phyloP scores from a whole-genome alignment of 2,888 invertebrate species.

The Leucophenga maculata region DNA sequence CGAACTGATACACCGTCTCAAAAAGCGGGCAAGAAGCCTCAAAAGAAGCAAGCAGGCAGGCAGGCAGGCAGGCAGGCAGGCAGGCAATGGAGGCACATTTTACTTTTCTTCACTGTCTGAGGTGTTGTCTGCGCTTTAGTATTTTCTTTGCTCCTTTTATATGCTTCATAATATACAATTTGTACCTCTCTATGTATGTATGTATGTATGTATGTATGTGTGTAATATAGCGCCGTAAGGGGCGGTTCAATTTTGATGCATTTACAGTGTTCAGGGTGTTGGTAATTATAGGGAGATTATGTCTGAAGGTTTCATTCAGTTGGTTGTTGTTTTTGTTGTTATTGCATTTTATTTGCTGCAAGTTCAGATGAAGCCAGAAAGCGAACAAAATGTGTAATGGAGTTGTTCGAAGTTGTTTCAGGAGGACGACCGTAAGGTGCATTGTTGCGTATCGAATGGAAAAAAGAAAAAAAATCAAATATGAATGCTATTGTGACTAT shows the following conservation, averaged over 20 bases:
- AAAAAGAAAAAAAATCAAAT: no score
- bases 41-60: no score
- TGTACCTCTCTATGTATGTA: conserved; percentile 20
- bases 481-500: no score
- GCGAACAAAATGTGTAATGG: background rate
- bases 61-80: no score
- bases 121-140: conserved; percentile 11
- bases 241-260: conserved; percentile 71
- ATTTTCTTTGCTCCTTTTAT: conserved; percentile 13
- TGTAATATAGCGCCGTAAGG: conserved; percentile 65
- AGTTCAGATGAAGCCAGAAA: conserved; percentile 54
- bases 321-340: conserved; percentile 44
- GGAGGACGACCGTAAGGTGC: no score
- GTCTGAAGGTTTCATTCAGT: conserved; percentile 63
- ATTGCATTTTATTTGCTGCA: conserved; percentile 57
- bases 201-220: conserved; percentile 47
- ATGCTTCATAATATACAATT: conserved; percentile 25
- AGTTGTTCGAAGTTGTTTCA: background rate
- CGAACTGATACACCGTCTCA: no score
- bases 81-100: no score
- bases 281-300: conserved; percentile 72
- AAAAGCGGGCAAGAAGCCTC: no score
- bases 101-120: background rate
- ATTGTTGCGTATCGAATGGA: no score
- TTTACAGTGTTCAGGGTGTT: conserved; percentile 71